Evolutionary conservation across 1,140 invertebrate species (phyloP), one percentile per base, ranked within the genome.

Genomic region (Tetragonula clypearis): DNA sequence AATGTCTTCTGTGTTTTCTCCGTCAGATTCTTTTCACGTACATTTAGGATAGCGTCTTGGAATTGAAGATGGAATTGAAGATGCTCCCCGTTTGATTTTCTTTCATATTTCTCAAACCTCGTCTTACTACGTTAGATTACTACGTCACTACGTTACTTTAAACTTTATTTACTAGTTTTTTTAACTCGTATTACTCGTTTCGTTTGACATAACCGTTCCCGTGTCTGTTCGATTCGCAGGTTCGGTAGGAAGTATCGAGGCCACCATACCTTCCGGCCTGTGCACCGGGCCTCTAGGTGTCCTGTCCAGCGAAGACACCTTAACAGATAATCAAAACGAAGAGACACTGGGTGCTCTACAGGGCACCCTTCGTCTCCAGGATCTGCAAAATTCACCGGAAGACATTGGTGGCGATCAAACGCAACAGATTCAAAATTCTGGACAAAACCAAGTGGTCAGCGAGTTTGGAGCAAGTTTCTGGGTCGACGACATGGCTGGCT

Each of bases 401-500:
- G 94, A 95, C 62, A 93, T 94, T 8, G 89, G 90, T 30, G 78
- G 79, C 17, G 93, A 94, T 58, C 92, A 93, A 35, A 80, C 53
- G n/a, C 93, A 94, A 17, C 94, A 94, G 35, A 89, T 93, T 30
- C 91, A 92, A 41, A 94, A 92, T 87, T 91, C 90, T 15, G 87
- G 92, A 11, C 94, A 94, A 73, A 86, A 86, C 19, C 94, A 94
- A 87, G 93, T 94, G 19, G 91, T 93, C n/a, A 93, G 92, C 56
- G 94, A 94, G 73, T 94, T 94, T 49, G 94, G 93, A 17, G 93
- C 91, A 55, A 95, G 93, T 91, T 96, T 96, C 89, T 97, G 97
- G 96, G 96, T 96, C 90, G 97, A 97, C 93, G 97, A 98, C 90
- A 97, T 98, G 97, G 97, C 96, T 55, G 97, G 97, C 35, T 98